A percentile compares a stretch with the other conserved stretches of the same genome.
Evolutionary conservation across 2,888 invertebrate species (phyloP).

Genomic region (Drosophila recens): DNA sequence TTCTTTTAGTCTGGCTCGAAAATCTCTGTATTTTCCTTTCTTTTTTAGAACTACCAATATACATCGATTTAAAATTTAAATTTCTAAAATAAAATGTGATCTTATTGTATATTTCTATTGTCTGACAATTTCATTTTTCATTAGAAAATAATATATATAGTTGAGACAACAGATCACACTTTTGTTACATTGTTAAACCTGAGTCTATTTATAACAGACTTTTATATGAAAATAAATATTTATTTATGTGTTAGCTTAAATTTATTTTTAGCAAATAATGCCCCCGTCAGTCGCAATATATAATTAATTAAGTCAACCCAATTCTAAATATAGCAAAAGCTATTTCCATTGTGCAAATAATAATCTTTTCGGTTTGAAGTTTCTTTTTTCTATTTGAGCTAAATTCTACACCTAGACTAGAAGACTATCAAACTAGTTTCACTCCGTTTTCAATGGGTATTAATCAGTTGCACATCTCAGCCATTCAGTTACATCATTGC

Average conservation of each 20-base stretch:
- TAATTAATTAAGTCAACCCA: conserved; percentile 26
- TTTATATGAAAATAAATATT: background rate
- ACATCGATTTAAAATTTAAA: no score
- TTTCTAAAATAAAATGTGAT: background rate
- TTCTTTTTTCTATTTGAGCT: background rate
- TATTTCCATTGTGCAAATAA: background rate
- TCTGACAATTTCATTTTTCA: background rate
- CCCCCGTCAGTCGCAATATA: background rate
- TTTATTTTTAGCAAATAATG: background rate
- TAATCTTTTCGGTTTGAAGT: background rate
- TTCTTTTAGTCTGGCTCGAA: background rate
- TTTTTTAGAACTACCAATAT: background rate
- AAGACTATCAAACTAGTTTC: background rate
- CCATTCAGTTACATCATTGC: conserved; percentile 3
- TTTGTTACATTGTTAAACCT: background rate
- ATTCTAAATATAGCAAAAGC: conserved; percentile 23
- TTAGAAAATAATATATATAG: background rate
- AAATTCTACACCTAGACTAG: background rate
- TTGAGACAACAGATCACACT: background rate
- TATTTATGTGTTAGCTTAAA: conserved; percentile 7
- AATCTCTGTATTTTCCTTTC: background rate
- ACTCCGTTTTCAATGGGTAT: background rate
- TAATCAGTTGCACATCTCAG: background rate
- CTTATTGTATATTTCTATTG: background rate
- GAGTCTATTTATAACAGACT: background rate